These are phyloP conservation scores for Dynastes hyllus DNA, from an alignment of 2,888 invertebrate species.

Conservation along the genomic window DNA sequence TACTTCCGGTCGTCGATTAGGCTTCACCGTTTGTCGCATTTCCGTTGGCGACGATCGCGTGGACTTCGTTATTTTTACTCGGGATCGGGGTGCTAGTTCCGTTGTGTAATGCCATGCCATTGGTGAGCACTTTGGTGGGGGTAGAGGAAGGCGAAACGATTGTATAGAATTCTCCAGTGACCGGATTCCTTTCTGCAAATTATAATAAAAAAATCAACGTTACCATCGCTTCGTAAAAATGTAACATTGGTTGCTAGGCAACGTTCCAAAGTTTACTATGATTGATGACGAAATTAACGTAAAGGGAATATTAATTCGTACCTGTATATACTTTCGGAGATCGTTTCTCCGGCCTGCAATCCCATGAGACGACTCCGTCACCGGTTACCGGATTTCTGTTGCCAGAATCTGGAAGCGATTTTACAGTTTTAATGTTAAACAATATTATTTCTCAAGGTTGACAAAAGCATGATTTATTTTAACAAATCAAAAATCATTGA, in stretches of 20 bases:
- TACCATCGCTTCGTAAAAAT: too few relatives aligned
- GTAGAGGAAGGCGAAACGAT: slow-evolving; percentile 65
- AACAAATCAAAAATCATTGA: too few relatives aligned
- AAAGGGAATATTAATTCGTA: not conserved
- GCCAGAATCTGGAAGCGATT: slow-evolving; percentile 65
- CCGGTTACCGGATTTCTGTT: slow-evolving; percentile 70
- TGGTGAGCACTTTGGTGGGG: slow-evolving; percentile 65
- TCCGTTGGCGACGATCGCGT: slow-evolving; percentile 55
- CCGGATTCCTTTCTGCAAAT: slow-evolving; percentile 68
- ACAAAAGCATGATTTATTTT: too few relatives aligned
- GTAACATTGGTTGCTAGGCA: not conserved
- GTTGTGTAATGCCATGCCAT: slow-evolving; percentile 63
- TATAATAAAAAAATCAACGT: slow-evolving; percentile 24
- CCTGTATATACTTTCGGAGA: slow-evolving; percentile 65
- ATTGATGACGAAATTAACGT: not conserved
- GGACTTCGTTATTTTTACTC: slow-evolving; percentile 53
- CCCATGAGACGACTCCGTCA: slow-evolving; percentile 69
- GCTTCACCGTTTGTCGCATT: slow-evolving; percentile 61
- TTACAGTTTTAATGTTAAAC: not conserved
- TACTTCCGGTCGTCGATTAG: slow-evolving; percentile 51
- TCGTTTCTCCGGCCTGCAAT: slow-evolving; percentile 62
- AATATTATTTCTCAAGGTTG: too few relatives aligned
- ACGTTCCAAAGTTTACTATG: not conserved
- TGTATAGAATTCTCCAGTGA: slow-evolving; percentile 69
- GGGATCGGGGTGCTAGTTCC: slow-evolving; percentile 56